These are phyloP conservation scores for Polyodon spathula DNA, from an alignment of 2,113 vertebrate genomes.

Conservation along the genomic window DNA sequence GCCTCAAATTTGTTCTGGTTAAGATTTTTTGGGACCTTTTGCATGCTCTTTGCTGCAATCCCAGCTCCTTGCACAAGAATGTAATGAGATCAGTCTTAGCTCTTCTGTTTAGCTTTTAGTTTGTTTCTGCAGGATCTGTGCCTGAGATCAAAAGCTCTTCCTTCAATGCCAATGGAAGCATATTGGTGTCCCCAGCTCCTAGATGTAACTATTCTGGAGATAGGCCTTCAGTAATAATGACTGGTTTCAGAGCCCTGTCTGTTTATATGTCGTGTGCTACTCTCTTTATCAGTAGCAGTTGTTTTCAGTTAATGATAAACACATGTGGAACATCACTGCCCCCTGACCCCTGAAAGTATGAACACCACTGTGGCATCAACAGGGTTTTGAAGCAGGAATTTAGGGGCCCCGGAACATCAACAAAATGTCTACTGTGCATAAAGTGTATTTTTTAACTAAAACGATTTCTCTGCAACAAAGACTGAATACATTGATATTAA, in stretches of 20 bases:
- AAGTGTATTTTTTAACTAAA: conserved; percentile 16
- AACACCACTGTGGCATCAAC: conserved; percentile 20
- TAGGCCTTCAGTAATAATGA: no score
- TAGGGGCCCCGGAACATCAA: conserved; percentile 21
- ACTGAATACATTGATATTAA: neutral
- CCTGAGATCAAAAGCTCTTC: neutral
- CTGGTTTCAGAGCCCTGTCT: no score
- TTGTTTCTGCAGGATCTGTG: neutral
- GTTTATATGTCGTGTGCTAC: no score
- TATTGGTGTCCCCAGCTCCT: neutral
- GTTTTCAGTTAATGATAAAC: conserved; percentile 30
- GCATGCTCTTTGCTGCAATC: neutral
- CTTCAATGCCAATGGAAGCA: neutral
- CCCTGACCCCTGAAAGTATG: conserved; percentile 33
- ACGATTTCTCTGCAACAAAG: conserved; percentile 16
- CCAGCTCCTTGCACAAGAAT: conserved; percentile 7
- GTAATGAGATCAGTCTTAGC: conserved; percentile 12
- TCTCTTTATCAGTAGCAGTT: no score
- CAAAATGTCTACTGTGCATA: conserved; percentile 13
- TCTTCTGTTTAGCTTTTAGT: conserved; percentile 5
- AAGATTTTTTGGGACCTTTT: neutral
- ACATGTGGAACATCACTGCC: conserved; percentile 24
- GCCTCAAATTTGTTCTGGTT: neutral
- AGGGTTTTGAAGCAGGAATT: conserved; percentile 26
- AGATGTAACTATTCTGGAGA: neutral